Conservation (phyloP, 2,888 invertebrate species). For the Tipula confusa region DNA sequence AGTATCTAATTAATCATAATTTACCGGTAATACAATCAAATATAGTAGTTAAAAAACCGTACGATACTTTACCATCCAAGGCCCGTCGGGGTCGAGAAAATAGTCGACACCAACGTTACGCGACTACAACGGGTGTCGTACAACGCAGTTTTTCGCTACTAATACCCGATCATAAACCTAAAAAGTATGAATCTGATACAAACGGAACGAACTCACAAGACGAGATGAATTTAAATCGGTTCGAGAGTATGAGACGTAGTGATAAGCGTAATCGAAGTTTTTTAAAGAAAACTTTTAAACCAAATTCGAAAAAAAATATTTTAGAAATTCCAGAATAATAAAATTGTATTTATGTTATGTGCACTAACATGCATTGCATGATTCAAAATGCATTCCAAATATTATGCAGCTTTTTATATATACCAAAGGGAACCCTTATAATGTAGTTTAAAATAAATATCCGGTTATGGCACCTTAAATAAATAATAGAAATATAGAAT, state of each 20-base stretch:
- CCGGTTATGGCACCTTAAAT: background rate
- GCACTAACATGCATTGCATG: constrained; percentile 9
- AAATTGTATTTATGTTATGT: background rate
- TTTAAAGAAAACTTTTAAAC: constrained; percentile 28
- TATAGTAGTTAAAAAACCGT: background rate
- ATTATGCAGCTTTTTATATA: constrained; percentile 8
- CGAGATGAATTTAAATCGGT: background rate
- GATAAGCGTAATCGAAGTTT: constrained; percentile 31
- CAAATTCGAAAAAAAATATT: constrained; percentile 12
- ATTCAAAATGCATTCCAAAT: background rate
- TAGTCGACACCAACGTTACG: constrained; percentile 40
- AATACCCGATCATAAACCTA: background rate
- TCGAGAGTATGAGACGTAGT: background rate
- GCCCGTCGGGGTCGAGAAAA: background rate
- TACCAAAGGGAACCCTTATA: background rate
- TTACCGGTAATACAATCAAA: background rate
- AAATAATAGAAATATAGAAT: background rate
- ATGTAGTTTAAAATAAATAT: background rate
- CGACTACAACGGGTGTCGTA: constrained; percentile 33
- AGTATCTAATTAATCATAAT: constrained; percentile 48
- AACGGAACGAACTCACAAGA: background rate
- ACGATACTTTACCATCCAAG: background rate
- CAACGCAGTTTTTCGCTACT: constrained; percentile 35
- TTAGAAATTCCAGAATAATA: constrained; percentile 4
- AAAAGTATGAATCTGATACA: background rate